A percentile compares a stretch with the other conserved stretches of the same genome.
phyloP scores from a whole-genome alignment of 2,888 invertebrate genomes.

The Apodemia duryi region DNA sequence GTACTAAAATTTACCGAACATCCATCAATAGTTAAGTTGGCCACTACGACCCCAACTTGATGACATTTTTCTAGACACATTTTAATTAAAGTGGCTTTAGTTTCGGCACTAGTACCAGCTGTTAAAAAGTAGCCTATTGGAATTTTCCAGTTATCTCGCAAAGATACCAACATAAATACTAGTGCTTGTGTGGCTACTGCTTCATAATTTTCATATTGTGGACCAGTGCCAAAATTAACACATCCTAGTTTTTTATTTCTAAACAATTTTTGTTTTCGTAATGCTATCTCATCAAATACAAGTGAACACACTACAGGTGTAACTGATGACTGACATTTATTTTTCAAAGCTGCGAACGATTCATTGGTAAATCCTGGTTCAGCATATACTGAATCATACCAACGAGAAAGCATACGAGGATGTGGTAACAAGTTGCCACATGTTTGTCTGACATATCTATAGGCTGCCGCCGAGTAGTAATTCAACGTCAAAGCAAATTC shows the following conservation, averaged over 20 bases:
- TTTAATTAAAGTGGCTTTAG: constrained; percentile 34
- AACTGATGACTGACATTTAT: too few species aligned
- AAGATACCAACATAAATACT: constrained; percentile 38
- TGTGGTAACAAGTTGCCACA: constrained; percentile 20
- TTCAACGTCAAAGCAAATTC: constrained; percentile 23
- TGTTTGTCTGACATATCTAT: constrained; percentile 20
- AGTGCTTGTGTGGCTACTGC: constrained; percentile 24
- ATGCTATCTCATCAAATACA: constrained; percentile 24
- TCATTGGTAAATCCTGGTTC: constrained; percentile 13
- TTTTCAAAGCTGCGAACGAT: constrained; percentile 4
- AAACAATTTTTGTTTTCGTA: constrained; percentile 15
- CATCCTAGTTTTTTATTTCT: constrained; percentile 3
- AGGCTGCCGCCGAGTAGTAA: constrained; percentile 28
- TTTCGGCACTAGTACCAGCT: constrained; percentile 33
- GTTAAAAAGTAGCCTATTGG: constrained; percentile 43
- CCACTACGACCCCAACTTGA: constrained; percentile 31
- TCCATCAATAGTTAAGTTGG: constrained; percentile 34
- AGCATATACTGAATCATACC: constrained; percentile 12
- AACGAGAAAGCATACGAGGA: background rate
- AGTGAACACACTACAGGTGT: too few species aligned
- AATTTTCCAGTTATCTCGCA: constrained; percentile 40
- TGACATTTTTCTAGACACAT: constrained; percentile 34
- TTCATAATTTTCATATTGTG: background rate
- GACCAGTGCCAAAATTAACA: constrained; percentile 28
- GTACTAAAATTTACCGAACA: constrained; percentile 30